phyloP scores from a whole-genome alignment of 2,797 vertebrate species.

The Zalophus californianus region DNA sequence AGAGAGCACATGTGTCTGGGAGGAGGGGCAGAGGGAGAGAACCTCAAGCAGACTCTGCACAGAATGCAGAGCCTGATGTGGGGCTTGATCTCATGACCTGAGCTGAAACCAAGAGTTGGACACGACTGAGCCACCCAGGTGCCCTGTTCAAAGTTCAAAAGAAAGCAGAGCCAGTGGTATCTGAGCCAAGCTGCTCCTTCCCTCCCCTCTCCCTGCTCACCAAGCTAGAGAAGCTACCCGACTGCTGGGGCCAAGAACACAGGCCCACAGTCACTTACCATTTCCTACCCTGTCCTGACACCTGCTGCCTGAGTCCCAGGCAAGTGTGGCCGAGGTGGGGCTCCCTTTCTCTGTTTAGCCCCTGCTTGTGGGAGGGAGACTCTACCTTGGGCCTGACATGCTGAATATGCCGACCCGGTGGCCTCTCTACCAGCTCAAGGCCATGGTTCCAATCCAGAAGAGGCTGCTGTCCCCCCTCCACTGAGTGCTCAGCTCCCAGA shows the following conservation, averaged over 20 bases:
- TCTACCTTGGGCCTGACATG: neutral
- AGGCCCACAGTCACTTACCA: rapidly evolving
- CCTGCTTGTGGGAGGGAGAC: neutral
- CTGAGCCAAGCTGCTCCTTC: neutral
- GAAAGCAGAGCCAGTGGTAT: too few species aligned
- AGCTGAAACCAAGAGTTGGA: neutral
- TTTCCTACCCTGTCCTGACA: too few species aligned
- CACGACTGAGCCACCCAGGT: neutral
- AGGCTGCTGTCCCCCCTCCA: neutral
- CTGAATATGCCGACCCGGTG: neutral
- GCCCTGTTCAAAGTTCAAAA: neutral
- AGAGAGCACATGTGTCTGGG: rapidly evolving
- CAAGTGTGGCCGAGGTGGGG: neutral
- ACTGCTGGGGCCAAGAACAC: neutral
- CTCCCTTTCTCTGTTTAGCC: neutral
- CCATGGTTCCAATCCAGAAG: neutral
- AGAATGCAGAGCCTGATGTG: neutral
- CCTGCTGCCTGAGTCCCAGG: neutral
- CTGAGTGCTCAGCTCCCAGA: neutral
- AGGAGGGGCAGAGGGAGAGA: neutral
- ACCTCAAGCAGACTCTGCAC: neutral
- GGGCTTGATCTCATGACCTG: neutral
- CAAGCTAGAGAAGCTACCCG: neutral
- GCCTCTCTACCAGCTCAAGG: neutral
- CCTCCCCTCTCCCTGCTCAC: neutral